phyloP scores from a whole-genome alignment of 2,797 vertebrate genomes.

The Nasua narica region DNA sequence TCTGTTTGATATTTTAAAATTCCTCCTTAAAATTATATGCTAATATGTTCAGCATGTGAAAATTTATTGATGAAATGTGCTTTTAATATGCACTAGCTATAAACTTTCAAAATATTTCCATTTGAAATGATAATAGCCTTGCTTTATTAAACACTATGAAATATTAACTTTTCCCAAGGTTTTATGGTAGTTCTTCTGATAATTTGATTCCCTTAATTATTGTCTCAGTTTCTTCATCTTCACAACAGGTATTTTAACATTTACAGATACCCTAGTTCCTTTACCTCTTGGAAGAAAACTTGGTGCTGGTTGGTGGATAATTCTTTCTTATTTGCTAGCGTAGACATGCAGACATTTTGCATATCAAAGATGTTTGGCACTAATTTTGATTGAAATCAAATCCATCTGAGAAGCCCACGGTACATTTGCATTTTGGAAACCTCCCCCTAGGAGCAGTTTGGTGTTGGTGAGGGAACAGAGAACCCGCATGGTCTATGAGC shows the following conservation, averaged over 20 bases:
- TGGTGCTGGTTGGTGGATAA: neutral
- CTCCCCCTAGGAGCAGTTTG: conserved; percentile 25
- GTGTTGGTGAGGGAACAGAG: conserved; percentile 55
- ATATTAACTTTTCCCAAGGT: conserved; percentile 21
- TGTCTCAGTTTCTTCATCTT: conserved; percentile 7
- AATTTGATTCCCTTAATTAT: conserved; percentile 30
- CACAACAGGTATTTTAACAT: neutral
- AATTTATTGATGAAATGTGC: conserved; percentile 44
- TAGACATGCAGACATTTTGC: conserved; percentile 48
- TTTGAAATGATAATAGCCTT: conserved; percentile 13
- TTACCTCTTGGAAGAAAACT: neutral
- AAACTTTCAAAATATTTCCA: conserved; percentile 47
- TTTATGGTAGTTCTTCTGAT: conserved; percentile 28
- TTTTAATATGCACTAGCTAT: conserved; percentile 54
- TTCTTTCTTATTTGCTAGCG: neutral
- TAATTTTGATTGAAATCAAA: conserved; percentile 68
- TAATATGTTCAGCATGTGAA: conserved; percentile 36
- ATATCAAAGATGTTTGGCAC: conserved; percentile 65
- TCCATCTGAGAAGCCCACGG: conserved; percentile 46
- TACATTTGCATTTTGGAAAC: conserved; percentile 75
- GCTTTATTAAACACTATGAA: conserved; percentile 59
- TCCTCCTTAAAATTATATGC: conserved; percentile 52
- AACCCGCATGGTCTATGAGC: neutral
- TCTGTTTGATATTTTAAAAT: conserved; percentile 63
- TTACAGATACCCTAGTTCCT: neutral